Base-by-base conservation (phyloP, 2,113 vertebrate genomes). In the Colinus virginianus region DNA sequence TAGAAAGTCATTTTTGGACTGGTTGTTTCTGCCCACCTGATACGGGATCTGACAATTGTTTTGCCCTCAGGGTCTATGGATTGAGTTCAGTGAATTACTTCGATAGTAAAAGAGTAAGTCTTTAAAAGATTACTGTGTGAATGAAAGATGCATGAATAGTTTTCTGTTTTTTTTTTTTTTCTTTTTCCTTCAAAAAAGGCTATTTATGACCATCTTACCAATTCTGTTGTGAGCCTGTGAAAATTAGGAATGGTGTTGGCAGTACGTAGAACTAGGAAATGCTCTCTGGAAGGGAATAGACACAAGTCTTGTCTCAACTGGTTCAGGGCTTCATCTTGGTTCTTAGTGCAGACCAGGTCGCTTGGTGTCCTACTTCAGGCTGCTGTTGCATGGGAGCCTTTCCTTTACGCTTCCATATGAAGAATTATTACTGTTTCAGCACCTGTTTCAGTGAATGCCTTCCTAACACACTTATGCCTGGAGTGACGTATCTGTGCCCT, bases 141-240 rank as follows among this genome's bases (percentile, higher is more conserved):
- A 85, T 84, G 67, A 64, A 77, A 38, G 62, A 26, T 70, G 23
- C 3, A 3, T 62, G 71, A 88, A 59, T 63, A 5, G 4, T 4
- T 26, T 26, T 40, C 13, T 40, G 40, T 40, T 40, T 11, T 4
- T 40, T 40, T 40, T 40, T 40, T 2, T 26, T 67, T 76, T 48
- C 68, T 66, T 55, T 78, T 76, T 48, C 68, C 30, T 19, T n/a
- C 17, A 77, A 51, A 40, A 79, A 69, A 74, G 61, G 61, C 84
- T 96, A 82, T 93, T 95, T 95, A 75, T 91, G 91, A 87, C 75
- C 68, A 77, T 91, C 78, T 87, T 70, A 68, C 78, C 59, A 70
- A 59, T 95, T 87, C 59, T 48, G 72, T 74, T 96, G 92, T 95
- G 92, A 96, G 87, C 45, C 55, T 96, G 42, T 93, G 77, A 94